Conservation (phyloP, 2,888 invertebrate genomes). For the Carabus problematicus region DNA sequence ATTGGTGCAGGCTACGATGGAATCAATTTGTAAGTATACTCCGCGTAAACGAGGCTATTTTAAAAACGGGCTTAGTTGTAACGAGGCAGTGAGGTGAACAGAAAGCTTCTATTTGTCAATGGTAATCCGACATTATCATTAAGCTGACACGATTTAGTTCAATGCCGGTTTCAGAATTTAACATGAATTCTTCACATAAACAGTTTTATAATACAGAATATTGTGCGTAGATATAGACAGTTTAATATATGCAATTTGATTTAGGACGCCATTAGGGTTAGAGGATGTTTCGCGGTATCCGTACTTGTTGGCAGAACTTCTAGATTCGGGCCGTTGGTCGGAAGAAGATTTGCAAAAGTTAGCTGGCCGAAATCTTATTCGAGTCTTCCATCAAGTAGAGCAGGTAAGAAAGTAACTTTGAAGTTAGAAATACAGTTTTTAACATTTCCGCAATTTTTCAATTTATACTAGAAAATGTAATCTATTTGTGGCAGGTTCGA, state of each 20-base stretch:
- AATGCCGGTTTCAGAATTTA: background rate
- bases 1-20: constrained; percentile 84
- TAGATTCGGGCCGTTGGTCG: constrained; percentile 61
- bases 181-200: background rate
- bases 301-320: constrained; percentile 63
- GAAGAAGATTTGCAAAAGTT: constrained; percentile 64
- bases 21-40: constrained; percentile 78
- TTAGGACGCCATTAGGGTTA: constrained; percentile 63
- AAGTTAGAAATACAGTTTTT: background rate
- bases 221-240: background rate
- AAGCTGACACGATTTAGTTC: background rate
- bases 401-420: constrained; percentile 52
- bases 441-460: background rate
- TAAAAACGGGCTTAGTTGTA: background rate
- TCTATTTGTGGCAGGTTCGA: constrained; percentile 59
- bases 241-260: constrained; percentile 42
- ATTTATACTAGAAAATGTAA: background rate
- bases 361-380: constrained; percentile 64
- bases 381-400: constrained; percentile 64
- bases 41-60: background rate
- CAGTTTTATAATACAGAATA: background rate
- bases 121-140: background rate
- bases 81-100: background rate
- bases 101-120: background rate
- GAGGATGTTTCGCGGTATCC: constrained; percentile 68